These are phyloP conservation scores for Drosophila elegans DNA, from an alignment of 1,140 invertebrate species.

Conservation along the genomic window DNA sequence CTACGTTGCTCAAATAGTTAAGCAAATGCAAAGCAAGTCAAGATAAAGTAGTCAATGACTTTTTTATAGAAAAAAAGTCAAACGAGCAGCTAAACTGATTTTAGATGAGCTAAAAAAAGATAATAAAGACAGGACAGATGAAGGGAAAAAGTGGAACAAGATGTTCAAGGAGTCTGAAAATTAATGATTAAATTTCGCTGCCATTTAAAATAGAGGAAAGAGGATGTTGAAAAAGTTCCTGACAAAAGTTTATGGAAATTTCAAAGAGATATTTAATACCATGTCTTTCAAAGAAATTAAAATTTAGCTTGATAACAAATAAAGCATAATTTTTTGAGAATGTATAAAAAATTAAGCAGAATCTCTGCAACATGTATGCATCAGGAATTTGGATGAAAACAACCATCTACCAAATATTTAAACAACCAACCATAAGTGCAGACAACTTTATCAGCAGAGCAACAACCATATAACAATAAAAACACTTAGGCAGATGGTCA, in stretches of 20 bases:
- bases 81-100: constrained; percentile 52
- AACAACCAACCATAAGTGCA: constrained; percentile 23
- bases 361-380: constrained; percentile 6
- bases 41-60: constrained; percentile 63
- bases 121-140: constrained; percentile 1
- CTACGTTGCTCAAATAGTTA: constrained; percentile 8
- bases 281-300: background rate
- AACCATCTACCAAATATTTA: constrained; percentile 16
- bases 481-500: constrained; percentile 13
- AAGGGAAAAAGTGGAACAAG: background rate
- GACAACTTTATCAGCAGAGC: constrained; percentile 22
- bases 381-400: constrained; percentile 14
- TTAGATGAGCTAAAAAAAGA: constrained; percentile 21
- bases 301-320: constrained; percentile 4
- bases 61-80: constrained; percentile 29
- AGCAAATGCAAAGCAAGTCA: constrained; percentile 59
- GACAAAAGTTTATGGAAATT: constrained; percentile 5
- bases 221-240: constrained; percentile 6
- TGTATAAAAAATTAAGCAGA: background rate
- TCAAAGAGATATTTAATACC: constrained; percentile 9
- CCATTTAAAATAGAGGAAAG: background rate
- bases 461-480: constrained; percentile 14
- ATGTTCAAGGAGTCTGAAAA: constrained; percentile 23
- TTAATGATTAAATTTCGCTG: constrained; percentile 36
- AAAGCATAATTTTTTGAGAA: constrained; percentile 1